Percentiles rank a stretch among this genome's conserved stretches.
Conservation (phyloP, 92 coral and sea anemone species). For the Siderastrea siderea region DNA sequence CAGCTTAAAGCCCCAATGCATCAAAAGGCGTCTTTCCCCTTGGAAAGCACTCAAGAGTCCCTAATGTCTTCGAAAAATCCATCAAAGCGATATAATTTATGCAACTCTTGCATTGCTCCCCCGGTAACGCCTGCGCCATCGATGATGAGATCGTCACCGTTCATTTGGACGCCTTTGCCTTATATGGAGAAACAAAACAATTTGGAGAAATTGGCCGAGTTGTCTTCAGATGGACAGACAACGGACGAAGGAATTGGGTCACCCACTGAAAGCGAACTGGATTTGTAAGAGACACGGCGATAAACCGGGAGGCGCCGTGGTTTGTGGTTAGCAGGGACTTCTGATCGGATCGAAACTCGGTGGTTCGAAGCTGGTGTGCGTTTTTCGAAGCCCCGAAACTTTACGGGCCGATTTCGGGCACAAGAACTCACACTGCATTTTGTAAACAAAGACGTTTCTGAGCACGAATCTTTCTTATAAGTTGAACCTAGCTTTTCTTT, state of each 20-base stretch:
- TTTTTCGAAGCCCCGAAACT: no score
- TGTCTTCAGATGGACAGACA: background rate
- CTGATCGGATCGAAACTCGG: no score
- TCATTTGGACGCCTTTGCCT: background rate
- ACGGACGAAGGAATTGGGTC: constrained; percentile 37
- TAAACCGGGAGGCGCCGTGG: no score
- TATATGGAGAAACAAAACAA: background rate
- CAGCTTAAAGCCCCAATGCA: background rate
- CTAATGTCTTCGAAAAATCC: background rate
- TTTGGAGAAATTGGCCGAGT: constrained; percentile 15
- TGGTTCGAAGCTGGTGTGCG: no score
- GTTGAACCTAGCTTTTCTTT: no score
- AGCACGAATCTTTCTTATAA: no score
- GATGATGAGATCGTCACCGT: constrained; percentile 10
- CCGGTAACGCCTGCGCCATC: constrained; percentile 33
- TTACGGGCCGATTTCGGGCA: no score
- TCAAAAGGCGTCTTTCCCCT: background rate
- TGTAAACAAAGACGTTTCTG: no score
- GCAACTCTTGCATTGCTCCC: constrained; percentile 25
- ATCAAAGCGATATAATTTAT: background rate
- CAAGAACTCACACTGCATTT: no score
- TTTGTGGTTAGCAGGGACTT: no score
- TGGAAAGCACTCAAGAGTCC: constrained; percentile 5
- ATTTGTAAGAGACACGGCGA: background rate
- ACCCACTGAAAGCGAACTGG: constrained; percentile 24